Evolutionary conservation across 2,113 vertebrate genomes (phyloP).

Genomic region (Lophotis ruficrista): DNA sequence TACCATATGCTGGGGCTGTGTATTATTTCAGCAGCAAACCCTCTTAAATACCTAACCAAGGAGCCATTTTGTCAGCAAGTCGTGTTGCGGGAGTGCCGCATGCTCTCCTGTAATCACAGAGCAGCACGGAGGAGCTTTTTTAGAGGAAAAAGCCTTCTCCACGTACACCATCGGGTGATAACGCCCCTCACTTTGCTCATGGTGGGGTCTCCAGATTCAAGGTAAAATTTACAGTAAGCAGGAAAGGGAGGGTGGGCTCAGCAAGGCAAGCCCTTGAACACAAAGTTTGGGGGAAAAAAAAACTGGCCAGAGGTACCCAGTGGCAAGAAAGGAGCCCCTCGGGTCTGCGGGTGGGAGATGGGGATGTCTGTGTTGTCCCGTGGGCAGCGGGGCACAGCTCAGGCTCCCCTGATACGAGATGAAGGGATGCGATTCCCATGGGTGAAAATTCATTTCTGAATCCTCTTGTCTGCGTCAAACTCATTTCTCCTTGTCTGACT

Average conservation of each 20-base stretch:
- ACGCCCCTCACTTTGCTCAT: rapidly evolving
- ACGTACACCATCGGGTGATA: rapidly evolving
- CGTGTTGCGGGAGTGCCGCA: not conserved
- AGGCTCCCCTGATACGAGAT: rapidly evolving
- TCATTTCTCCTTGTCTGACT: not conserved
- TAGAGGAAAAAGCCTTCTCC: not conserved
- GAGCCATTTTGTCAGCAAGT: not conserved
- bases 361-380: not conserved
- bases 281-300: not conserved
- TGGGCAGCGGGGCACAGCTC: rapidly evolving
- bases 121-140: not conserved
- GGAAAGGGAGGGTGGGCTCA: not conserved
- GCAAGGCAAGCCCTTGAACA: not conserved
- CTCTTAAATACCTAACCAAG: not conserved
- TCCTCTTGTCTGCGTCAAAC: not conserved
- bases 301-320: not conserved
- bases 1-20: not conserved
- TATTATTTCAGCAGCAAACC: not conserved
- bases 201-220: not conserved
- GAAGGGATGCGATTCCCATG: rapidly evolving
- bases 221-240: not conserved
- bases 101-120: not conserved
- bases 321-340: not conserved
- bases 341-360: not conserved
- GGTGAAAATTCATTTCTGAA: not conserved